Evolutionary conservation across 2,888 invertebrate species (phyloP), one percentile per base, ranked within the genome.

Genomic region (Cylloceria caligata): DNA sequence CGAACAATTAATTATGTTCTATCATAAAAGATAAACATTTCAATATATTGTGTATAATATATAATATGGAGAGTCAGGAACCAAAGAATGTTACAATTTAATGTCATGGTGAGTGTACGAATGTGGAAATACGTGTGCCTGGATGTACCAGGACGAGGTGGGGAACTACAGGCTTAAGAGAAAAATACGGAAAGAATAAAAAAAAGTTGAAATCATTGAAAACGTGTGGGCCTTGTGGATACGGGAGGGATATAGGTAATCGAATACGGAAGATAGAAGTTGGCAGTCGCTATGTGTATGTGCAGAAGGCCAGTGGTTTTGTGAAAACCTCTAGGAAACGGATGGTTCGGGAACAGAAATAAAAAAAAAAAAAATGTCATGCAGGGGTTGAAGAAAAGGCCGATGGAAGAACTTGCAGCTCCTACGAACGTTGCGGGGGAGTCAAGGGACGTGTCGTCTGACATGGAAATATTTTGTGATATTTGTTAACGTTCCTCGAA

Each of bases 221-320:
- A 82, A 75, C 57, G 74, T 72, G 77, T 55, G 52, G 62, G 11
- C 42, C 7, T 19, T 30, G 24, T 2, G 11, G 36, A 27, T 16
- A 34, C 55, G 36, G 21, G 55, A 47, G 69, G 81, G 57, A 79
- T 68, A 64, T 45, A 73, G 75, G 39, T 71, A 79, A 79, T 82
- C 75, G 79, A 79, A 75, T 39, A 24, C 49, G 67, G 64, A 69
- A 68, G 27, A 39, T 77, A 62, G 75, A 75, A 82, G 75, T 79
- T 79, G 79, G 82, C 75, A 79, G 60, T 75, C 79, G 52, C 27
- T 42, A 71, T 73, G 45, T 79, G 75, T 65, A 75, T 64, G 71
- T 27, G 57, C 42, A 16, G 55, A 62, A 24, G 55, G 57, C 2
- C 19, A 62, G 52, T 42, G 30, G 55, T 67, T 52, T 62, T 67